A percentile compares a stretch with the other conserved stretches of the same genome.
These are phyloP conservation scores for Glaucidium brasilianum DNA, from an alignment of 2,113 vertebrate species.

Conservation along the genomic window DNA sequence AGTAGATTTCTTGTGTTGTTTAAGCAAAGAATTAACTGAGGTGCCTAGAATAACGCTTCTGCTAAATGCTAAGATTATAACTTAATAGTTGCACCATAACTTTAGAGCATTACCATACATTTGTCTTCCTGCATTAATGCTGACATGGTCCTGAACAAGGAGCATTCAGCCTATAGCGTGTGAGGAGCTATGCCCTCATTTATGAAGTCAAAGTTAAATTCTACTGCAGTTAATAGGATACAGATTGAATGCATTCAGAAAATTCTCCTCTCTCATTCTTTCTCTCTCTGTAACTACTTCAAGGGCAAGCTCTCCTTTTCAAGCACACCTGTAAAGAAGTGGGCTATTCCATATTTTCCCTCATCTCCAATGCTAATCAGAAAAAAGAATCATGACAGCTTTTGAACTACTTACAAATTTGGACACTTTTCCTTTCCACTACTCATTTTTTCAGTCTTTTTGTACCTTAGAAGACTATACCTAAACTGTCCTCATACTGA, in stretches of 20 bases:
- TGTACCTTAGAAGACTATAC: not conserved
- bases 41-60: not conserved
- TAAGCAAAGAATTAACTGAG: not conserved
- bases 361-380: not conserved
- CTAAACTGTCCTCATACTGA: not conserved
- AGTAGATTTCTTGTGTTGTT: not conserved
- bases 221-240: not conserved
- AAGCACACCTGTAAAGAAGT: not conserved
- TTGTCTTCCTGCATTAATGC: not conserved
- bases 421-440: not conserved
- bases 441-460: not conserved
- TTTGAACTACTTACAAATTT: not conserved
- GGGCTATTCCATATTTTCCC: not conserved
- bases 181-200: not conserved
- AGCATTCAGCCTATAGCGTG: not conserved
- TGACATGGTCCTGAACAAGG: not conserved
- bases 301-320: not conserved
- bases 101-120: not conserved
- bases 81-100: not conserved
- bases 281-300: not conserved
- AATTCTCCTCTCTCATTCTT: not conserved
- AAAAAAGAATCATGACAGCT: not conserved
- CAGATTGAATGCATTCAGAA: not conserved
- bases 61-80: not conserved
- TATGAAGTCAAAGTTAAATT: not conserved